phyloP scores from a whole-genome alignment of 2,888 invertebrate species.

The Stenolophus ochropezus region DNA sequence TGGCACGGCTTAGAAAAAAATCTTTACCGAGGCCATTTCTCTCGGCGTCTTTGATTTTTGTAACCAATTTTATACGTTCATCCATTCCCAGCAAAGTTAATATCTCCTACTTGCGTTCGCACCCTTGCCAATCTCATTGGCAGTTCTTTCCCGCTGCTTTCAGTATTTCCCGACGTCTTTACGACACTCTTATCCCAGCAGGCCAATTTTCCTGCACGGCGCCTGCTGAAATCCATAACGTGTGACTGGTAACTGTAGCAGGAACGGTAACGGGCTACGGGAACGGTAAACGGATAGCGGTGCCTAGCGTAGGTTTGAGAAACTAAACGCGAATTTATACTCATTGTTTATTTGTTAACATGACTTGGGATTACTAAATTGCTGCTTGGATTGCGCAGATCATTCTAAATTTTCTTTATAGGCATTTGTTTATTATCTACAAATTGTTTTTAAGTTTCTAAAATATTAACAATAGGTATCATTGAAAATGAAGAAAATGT shows the following conservation, averaged over 20 bases:
- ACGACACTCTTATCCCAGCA: constrained; percentile 48
- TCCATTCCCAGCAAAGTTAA: constrained; percentile 46
- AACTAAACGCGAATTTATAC: neutral
- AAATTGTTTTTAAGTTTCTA: neutral
- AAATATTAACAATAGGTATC: too few relatives aligned
- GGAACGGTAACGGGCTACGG: neutral
- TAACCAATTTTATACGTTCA: constrained; percentile 48
- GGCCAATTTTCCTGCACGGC: constrained; percentile 39
- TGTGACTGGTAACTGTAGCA: constrained; percentile 29
- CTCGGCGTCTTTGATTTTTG: constrained; percentile 45
- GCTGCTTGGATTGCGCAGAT: neutral
- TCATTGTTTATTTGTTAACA: constrained; percentile 43
- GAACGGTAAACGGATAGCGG: neutral
- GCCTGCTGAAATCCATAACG: constrained; percentile 42
- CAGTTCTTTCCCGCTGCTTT: constrained; percentile 44
- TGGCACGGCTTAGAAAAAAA: constrained; percentile 28
- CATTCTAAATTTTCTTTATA: neutral
- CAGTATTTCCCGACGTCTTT: constrained; percentile 40
- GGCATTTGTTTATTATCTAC: neutral
- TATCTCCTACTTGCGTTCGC: constrained; percentile 45
- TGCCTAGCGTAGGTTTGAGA: neutral
- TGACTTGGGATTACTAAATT: neutral
- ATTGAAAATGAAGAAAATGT: too few relatives aligned
- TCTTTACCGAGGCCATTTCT: constrained; percentile 25
- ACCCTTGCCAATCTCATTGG: constrained; percentile 44